Evolutionary conservation across 2,797 vertebrate species (phyloP), one percentile per base, ranked within the genome.

Genomic region (Enteromius afrohamiltoni): DNA sequence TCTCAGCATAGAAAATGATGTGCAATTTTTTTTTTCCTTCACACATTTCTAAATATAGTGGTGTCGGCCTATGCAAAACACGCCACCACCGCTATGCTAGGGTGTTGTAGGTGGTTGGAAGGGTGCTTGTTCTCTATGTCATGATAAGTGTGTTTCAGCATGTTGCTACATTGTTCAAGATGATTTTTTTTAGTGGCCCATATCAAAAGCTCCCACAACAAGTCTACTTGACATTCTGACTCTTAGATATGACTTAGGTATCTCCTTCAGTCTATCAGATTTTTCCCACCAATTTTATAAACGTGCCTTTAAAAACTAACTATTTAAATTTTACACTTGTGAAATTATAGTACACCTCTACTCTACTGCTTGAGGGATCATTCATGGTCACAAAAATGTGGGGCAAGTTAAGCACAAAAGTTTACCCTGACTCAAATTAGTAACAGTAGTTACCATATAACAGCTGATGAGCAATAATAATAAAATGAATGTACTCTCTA

Each of bases 311-410:
- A 51, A 51, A 51, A 51, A 6, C 14, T 49, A 49, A 51, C 49
- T 14, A 49, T 49, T 49, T 49, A 1, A 5, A 49, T 49, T 17
- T 16, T 17, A 51, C 49, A 17, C 16, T 49, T 49, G 47, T 49
- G 47, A 49, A 49, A 17, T 17, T 6, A 17, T 49, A 49, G 47
- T 17, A 49, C 16, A 49, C 47, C 47, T 17, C 47, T 49, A 16
- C 47, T 49, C 47, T 17, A 49, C 14, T 49, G 16, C 47, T 17
- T 17, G 14, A 49, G 45, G 14, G 14, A 47, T 47, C 45, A 16
- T 47, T 47, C 14, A 47, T 13, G 94, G 93, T 31, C 93, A 93
- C 88, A 94, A 90, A 0, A 93, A 92, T 4, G 92, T 40, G 69
- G 94, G 89, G 14, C 21, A 60, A 17, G 42, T 26, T 34, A 58